Percentiles rank a stretch among this genome's conserved stretches.
Evolutionary conservation across 2,888 invertebrate species (phyloP).

Genomic region (Eristalis arbustorum): DNA sequence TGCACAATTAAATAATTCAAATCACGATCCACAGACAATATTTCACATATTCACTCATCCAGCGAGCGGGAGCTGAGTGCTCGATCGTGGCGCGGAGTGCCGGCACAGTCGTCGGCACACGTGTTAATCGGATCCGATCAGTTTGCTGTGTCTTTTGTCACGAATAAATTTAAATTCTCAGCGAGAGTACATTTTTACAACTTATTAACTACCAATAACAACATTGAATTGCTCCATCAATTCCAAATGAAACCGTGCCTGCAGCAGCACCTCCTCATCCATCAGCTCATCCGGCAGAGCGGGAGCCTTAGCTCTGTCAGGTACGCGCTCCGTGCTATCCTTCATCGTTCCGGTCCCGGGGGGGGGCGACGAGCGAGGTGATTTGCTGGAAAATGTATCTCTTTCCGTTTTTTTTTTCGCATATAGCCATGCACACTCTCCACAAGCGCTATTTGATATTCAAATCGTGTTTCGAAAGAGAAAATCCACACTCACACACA

Average conservation of each 20-base stretch:
- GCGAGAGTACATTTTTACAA: conserved; percentile 45
- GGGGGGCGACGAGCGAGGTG: background rate
- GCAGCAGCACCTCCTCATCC: background rate
- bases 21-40: background rate
- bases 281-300: too few species aligned
- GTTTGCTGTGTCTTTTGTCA: background rate
- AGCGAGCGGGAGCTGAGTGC: background rate
- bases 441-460: conserved; percentile 57
- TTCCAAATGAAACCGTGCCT: conserved; percentile 46
- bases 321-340: background rate
- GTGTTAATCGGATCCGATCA: conserved; percentile 1
- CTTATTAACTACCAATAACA: conserved; percentile 62
- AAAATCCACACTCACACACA: conserved; percentile 28
- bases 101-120: too few species aligned
- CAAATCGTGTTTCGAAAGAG: conserved; percentile 59
- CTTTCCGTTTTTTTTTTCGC: background rate
- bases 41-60: background rate
- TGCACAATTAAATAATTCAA: background rate
- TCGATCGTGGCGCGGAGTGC: too few species aligned
- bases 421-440: conserved; percentile 6
- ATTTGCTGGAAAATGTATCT: conserved; percentile 31
- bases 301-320: background rate
- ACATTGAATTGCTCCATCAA: conserved; percentile 63
- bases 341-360: background rate
- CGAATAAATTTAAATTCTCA: conserved; percentile 47